Evolutionary conservation across 2,113 vertebrate genomes (phyloP).

Genomic region (Sebastes fasciatus): DNA sequence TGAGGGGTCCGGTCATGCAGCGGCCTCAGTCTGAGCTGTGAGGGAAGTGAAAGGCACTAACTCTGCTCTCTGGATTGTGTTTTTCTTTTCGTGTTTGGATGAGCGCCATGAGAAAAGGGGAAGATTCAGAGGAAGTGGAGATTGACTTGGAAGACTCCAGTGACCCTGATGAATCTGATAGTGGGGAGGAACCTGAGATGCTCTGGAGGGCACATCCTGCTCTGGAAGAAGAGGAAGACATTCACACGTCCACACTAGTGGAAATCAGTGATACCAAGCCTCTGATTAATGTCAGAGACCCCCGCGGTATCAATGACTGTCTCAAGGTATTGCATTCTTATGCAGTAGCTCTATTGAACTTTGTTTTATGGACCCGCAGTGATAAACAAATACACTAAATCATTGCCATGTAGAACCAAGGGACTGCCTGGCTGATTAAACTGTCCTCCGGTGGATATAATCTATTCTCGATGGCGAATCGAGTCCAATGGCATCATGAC

Average conservation of each 20-base stretch:
- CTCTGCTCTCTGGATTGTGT: slow-evolving; percentile 10
- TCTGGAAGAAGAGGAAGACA: slow-evolving; percentile 78
- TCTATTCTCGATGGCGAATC: not conserved
- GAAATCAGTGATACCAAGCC: slow-evolving; percentile 84
- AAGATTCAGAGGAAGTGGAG: slow-evolving; percentile 78
- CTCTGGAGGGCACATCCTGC: slow-evolving; percentile 77
- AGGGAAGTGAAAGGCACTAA: slow-evolving; percentile 4
- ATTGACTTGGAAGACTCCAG: slow-evolving; percentile 80
- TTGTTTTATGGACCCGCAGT: not conserved
- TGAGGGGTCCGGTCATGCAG: slow-evolving; percentile 16
- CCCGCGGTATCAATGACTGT: slow-evolving; percentile 82
- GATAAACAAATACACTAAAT: not conserved
- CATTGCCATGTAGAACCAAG: not conserved
- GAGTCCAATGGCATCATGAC: not conserved
- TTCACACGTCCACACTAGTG: slow-evolving; percentile 76
- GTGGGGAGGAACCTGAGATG: slow-evolving; percentile 63
- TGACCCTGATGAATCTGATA: slow-evolving; percentile 71
- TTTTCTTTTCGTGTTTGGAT: slow-evolving; percentile 37
- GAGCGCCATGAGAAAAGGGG: slow-evolving; percentile 70
- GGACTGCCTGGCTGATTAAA: slow-evolving; percentile 8
- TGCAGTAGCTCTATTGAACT: not conserved
- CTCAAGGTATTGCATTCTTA: slow-evolving; percentile 80
- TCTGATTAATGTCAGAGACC: slow-evolving; percentile 81
- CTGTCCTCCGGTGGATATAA: slow-evolving; percentile 41
- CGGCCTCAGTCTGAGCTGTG: slow-evolving; percentile 43